Evolutionary conservation across 2,797 vertebrate species (phyloP).

Genomic region (Alosa sapidissima): DNA sequence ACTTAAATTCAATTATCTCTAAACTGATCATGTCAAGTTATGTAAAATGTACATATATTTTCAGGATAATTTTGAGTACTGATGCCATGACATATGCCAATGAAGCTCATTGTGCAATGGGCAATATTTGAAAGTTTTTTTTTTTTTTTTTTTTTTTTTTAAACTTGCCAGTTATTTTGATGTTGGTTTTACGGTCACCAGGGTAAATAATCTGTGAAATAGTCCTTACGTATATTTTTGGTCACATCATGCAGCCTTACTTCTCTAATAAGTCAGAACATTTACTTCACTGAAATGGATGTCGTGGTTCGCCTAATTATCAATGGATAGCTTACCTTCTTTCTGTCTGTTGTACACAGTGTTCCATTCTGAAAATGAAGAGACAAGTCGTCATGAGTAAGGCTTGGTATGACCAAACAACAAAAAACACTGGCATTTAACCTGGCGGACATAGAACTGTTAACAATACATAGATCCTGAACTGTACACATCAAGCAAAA

Average conservation of each 20-base stretch:
- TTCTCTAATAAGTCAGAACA: too few species aligned
- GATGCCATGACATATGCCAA: background rate
- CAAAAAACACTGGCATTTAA: background rate
- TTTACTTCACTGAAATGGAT: background rate
- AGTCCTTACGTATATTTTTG: too few species aligned
- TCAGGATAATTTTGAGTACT: background rate
- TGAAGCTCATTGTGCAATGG: background rate
- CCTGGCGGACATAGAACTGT: too few species aligned
- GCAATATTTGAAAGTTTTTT: background rate
- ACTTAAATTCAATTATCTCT: background rate
- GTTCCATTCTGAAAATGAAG: slow-evolving; percentile 74
- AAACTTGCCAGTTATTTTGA: background rate
- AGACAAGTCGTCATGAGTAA: background rate
- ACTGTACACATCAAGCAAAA: background rate
- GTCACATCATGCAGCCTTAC: background rate
- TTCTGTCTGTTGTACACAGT: slow-evolving; percentile 70
- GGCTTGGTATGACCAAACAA: background rate
- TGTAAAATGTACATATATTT: background rate
- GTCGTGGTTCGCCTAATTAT: background rate
- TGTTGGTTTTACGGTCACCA: background rate
- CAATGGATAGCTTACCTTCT: slow-evolving; percentile 66
- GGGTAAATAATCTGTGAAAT: background rate
- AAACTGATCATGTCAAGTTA: background rate
- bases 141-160: background rate
- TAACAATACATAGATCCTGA: background rate